A percentile compares a stretch with the other conserved stretches of the same genome.
Evolutionary conservation across 2,797 vertebrate genomes (phyloP).

Genomic region (Liasis olivaceus): DNA sequence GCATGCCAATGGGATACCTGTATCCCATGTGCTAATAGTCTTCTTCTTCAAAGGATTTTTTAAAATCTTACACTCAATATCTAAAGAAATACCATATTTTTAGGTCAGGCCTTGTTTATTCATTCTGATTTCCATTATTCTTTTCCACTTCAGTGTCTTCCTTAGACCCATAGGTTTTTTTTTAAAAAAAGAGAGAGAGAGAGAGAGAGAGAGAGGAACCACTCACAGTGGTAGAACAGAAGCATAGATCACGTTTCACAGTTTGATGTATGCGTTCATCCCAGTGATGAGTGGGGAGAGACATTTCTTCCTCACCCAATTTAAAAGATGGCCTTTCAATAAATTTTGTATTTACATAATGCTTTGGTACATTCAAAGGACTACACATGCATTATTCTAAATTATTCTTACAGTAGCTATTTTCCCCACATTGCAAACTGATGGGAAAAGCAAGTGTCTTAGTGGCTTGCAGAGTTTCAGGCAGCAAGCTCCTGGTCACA

Average conservation of each 20-base stretch:
- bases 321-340: not conserved
- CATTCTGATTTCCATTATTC: not conserved
- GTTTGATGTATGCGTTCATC: not conserved
- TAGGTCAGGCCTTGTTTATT: not conserved
- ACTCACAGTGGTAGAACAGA: not conserved
- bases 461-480: not conserved
- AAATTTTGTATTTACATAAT: not conserved
- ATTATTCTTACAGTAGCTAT: not conserved
- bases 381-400: not conserved
- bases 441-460: not conserved
- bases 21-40: not conserved
- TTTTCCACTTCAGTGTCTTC: not conserved
- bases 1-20: constrained; percentile 17
- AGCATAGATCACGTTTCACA: not conserved
- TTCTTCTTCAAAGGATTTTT: not conserved
- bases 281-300: not conserved
- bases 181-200: not conserved
- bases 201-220: not conserved
- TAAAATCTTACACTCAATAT: not conserved
- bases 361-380: not conserved
- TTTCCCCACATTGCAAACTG: not conserved
- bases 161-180: not conserved
- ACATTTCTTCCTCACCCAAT: not conserved
- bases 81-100: not conserved
- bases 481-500: not conserved